Evolutionary conservation across 2,797 vertebrate genomes (phyloP).

Genomic region (Sebastes minor): DNA sequence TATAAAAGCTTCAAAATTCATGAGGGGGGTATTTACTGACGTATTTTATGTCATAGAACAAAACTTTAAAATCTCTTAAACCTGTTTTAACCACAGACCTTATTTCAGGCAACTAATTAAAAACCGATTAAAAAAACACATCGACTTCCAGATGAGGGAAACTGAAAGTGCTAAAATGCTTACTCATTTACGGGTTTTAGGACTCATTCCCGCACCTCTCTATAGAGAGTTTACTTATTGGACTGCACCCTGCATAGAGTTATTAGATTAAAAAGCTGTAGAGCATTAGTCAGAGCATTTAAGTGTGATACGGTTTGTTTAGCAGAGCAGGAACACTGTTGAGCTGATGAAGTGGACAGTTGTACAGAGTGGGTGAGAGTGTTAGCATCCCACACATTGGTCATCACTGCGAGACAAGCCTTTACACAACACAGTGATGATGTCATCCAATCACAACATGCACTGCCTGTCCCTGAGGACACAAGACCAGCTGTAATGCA

Average conservation of each 20-base stretch:
- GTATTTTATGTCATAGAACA: too few species aligned
- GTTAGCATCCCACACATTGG: slow-evolving; percentile 34
- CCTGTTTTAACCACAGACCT: too few species aligned
- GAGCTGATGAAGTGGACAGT: slow-evolving; percentile 35
- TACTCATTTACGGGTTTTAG: too few species aligned
- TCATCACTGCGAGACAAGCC: slow-evolving; percentile 31
- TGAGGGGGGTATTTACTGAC: too few species aligned
- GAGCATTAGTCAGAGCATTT: slow-evolving; percentile 3
- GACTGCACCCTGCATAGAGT: background rate
- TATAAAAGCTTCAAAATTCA: too few species aligned
- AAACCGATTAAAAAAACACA: too few species aligned
- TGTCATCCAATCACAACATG: slow-evolving; percentile 53
- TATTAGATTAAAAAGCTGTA: background rate
- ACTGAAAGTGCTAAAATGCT: fast-evolving
- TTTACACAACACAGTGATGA: slow-evolving; percentile 56
- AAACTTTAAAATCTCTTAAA: too few species aligned
- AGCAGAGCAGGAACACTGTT: slow-evolving; percentile 2
- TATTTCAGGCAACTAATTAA: too few species aligned
- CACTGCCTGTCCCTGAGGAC: slow-evolving; percentile 47
- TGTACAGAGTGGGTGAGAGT: slow-evolving; percentile 32
- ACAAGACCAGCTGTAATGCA: slow-evolving; percentile 60
- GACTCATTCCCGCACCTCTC: too few species aligned
- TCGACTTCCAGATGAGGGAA: too few species aligned
- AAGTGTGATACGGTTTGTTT: background rate
- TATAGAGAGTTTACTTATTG: background rate